Evolutionary conservation across 2,797 vertebrate species (phyloP).

Genomic region (Gallinago solitaria): DNA sequence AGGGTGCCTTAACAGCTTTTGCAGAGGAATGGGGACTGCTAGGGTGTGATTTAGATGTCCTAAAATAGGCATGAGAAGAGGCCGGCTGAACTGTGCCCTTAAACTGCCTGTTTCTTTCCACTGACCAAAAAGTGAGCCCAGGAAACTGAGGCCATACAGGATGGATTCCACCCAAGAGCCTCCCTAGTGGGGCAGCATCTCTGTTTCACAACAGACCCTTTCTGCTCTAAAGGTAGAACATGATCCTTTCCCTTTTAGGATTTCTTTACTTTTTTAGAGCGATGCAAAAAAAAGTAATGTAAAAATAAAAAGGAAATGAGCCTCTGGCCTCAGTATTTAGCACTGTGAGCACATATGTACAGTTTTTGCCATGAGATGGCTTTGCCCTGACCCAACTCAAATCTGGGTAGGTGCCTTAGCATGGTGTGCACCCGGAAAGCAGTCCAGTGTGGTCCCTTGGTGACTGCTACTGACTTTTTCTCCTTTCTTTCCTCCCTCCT

Average conservation of each 20-base stretch:
- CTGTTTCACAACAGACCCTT: background rate
- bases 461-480: background rate
- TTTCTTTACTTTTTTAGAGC: background rate
- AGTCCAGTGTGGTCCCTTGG: accelerated
- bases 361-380: background rate
- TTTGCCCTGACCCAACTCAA: background rate
- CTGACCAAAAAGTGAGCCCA: background rate
- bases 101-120: background rate
- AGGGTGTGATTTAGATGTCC: background rate
- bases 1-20: background rate
- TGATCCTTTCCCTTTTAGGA: background rate
- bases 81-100: background rate
- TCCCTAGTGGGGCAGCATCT: accelerated
- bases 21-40: background rate
- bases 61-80: background rate
- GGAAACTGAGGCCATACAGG: background rate
- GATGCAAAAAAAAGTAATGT: background rate
- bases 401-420: background rate
- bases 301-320: background rate
- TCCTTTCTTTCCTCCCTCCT: background rate
- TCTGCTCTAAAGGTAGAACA: background rate
- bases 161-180: background rate
- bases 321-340: background rate
- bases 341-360: accelerated
- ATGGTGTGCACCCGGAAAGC: background rate